A percentile compares a stretch with the other conserved stretches of the same genome.
Evolutionary conservation across 2,113 vertebrate species (phyloP).

Genomic region (Edolisoma coerulescens): DNA sequence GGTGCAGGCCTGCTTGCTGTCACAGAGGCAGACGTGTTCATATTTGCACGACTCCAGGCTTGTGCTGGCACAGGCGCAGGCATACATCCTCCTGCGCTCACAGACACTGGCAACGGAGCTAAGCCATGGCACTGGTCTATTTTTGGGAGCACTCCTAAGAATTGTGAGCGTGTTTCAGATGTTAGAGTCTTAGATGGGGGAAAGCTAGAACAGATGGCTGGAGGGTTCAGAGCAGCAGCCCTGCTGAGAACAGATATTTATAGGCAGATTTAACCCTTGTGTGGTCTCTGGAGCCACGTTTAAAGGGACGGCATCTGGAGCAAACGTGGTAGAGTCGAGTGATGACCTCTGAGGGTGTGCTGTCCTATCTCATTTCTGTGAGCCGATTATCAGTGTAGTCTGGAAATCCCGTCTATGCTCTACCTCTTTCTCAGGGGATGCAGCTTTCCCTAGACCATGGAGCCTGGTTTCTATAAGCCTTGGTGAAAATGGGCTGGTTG

Average conservation of each 20-base stretch:
- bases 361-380: neutral
- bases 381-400: neutral
- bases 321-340: accelerated
- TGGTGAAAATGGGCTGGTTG: accelerated
- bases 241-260: conserved; percentile 78
- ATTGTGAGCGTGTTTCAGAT: conserved; percentile 73
- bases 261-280: conserved; percentile 73
- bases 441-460: neutral
- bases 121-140: conserved; percentile 50
- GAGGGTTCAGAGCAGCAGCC: conserved; percentile 73
- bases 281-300: conserved; percentile 11
- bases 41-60: neutral
- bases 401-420: neutral
- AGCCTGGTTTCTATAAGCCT: neutral
- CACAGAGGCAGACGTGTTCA: neutral
- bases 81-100: neutral
- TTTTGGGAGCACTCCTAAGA: conserved; percentile 74
- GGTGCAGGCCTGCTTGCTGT: neutral
- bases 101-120: neutral
- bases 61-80: neutral
- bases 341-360: neutral
- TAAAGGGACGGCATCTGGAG: neutral
- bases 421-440: neutral
- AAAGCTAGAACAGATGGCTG: conserved; percentile 78
- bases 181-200: conserved; percentile 70